Percentiles rank a stretch among this genome's conserved stretches.
These are phyloP conservation scores for Temnothorax ravouxi DNA, from an alignment of 2,888 invertebrate species.

Conservation along the genomic window DNA sequence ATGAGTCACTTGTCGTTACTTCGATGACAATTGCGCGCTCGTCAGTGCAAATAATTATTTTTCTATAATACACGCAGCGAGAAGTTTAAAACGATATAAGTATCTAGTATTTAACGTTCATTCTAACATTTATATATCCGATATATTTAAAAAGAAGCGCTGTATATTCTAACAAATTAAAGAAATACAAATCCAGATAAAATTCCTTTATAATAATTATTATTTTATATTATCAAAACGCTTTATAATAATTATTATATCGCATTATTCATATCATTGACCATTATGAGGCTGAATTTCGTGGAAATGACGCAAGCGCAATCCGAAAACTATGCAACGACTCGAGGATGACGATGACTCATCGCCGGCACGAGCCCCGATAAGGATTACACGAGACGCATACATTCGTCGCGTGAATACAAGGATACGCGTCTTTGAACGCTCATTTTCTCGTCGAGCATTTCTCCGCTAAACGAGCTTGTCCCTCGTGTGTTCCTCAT, in stretches of 20 bases:
- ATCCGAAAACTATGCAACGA: constrained; percentile 15
- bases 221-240: neutral
- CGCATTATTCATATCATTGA: neutral
- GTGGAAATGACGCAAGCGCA: neutral
- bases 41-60: neutral
- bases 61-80: neutral
- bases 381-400: constrained; percentile 44
- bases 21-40: constrained; percentile 5
- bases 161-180: neutral
- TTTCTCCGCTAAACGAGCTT: constrained; percentile 33
- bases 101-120: neutral
- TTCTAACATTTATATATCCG: neutral
- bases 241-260: neutral
- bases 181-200: neutral
- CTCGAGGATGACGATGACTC: constrained; percentile 36
- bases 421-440: constrained; percentile 20
- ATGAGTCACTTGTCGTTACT: constrained; percentile 37
- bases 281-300: neutral
- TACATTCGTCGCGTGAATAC: constrained; percentile 17
- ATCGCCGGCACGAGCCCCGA: constrained; percentile 8
- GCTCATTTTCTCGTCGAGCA: neutral
- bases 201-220: neutral
- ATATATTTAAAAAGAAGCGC: neutral
- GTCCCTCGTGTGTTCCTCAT: neutral
- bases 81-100: neutral